Evolutionary conservation across 64 coral and sea anemone species (phyloP).

Genomic region (Catalaphyllia jardinei): DNA sequence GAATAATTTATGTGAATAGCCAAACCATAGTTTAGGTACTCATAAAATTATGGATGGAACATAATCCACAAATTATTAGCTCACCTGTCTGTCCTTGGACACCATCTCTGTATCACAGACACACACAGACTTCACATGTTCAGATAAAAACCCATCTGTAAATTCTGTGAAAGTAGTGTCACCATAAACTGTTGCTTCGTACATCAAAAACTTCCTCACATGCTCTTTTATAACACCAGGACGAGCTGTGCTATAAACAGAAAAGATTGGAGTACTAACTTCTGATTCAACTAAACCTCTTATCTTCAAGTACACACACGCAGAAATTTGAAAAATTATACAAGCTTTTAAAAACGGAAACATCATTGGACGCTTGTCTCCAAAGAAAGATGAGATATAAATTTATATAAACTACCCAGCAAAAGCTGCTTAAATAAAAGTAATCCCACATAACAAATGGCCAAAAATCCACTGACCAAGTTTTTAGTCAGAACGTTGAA

Average conservation of each 20-base stretch:
- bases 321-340: no score
- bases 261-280: neutral
- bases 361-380: no score
- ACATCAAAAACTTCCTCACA: constrained; percentile 79
- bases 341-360: no score
- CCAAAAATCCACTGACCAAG: neutral
- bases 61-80: neutral
- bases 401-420: no score
- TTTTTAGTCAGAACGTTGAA: neutral
- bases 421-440: neutral
- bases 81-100: constrained; percentile 74
- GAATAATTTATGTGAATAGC: no score
- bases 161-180: constrained; percentile 89
- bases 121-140: constrained; percentile 83
- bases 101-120: constrained; percentile 86
- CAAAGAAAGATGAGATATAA: no score
- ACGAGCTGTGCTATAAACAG: constrained; percentile 66
- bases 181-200: constrained; percentile 76
- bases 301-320: no score
- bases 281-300: no score
- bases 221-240: constrained; percentile 67
- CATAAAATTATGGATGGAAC: neutral
- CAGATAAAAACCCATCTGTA: constrained; percentile 76
- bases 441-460: neutral
- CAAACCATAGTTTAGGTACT: no score